These are phyloP conservation scores for Alauda arvensis DNA, from an alignment of 2,797 vertebrate species.

Conservation along the genomic window DNA sequence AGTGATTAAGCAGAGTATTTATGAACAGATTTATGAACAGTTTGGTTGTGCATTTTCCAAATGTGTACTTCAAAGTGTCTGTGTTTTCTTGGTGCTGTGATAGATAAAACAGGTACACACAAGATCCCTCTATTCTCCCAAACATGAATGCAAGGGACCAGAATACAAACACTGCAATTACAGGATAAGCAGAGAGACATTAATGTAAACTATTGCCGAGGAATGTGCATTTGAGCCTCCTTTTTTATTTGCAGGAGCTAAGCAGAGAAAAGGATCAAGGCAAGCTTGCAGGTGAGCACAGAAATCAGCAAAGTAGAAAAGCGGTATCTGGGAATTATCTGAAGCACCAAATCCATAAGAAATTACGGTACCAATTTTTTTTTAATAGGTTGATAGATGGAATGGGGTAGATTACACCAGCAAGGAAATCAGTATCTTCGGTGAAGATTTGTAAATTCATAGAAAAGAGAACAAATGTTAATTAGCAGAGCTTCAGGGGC, in stretches of 20 bases:
- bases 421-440: background rate
- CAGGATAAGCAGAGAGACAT: constrained; percentile 16
- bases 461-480: background rate
- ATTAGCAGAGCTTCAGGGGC: background rate
- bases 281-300: constrained; percentile 18
- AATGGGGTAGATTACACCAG: background rate
- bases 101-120: constrained; percentile 29
- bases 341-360: constrained; percentile 5
- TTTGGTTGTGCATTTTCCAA: background rate
- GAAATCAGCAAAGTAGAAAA: constrained; percentile 14
- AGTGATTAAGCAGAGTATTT: background rate
- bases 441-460: background rate
- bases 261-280: constrained; percentile 20
- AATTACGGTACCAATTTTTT: background rate
- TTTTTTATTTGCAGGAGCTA: background rate
- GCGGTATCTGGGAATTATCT: constrained; percentile 12
- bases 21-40: background rate
- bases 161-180: background rate
- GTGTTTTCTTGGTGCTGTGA: constrained; percentile 14
- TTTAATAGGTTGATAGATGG: background rate
- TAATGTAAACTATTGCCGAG: constrained; percentile 59
- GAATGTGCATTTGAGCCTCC: constrained; percentile 19
- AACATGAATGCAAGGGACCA: background rate
- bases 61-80: constrained; percentile 27
- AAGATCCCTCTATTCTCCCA: constrained; percentile 15